Conservation (phyloP, 2,113 vertebrate genomes). For the Lethenteron reissneri region DNA sequence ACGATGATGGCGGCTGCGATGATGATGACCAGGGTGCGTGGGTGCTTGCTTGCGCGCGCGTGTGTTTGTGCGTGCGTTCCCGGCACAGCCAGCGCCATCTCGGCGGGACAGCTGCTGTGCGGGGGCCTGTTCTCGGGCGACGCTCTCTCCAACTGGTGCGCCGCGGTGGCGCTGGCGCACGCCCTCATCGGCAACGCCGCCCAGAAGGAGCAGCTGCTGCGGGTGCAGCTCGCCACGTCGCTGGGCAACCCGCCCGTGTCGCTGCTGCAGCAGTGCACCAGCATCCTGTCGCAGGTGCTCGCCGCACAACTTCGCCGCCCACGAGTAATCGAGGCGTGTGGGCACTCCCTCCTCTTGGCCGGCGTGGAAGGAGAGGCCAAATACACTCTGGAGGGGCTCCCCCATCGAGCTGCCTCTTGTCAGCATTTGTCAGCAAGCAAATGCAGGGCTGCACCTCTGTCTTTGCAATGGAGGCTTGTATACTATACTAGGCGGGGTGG, state of each 20-base stretch:
- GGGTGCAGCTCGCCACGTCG: constrained; percentile 83
- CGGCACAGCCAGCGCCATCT: constrained; percentile 53
- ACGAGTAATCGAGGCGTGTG: too few relatives aligned
- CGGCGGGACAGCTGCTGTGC: constrained; percentile 75
- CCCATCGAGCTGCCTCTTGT: too few relatives aligned
- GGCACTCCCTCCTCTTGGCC: too few relatives aligned
- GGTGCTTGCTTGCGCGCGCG: too few relatives aligned
- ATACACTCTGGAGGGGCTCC: too few relatives aligned
- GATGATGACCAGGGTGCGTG: too few relatives aligned
- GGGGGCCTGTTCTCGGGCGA: constrained; percentile 83
- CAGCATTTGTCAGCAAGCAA: too few relatives aligned
- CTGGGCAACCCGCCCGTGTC: constrained; percentile 84
- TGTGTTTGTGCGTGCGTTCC: neutral
- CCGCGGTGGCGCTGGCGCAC: constrained; percentile 72
- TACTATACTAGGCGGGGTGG: too few relatives aligned
- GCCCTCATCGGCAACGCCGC: constrained; percentile 71
- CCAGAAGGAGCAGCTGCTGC: constrained; percentile 77
- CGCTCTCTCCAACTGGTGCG: constrained; percentile 93
- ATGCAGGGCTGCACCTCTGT: too few relatives aligned
- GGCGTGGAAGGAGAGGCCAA: too few relatives aligned
- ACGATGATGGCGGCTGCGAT: too few relatives aligned
- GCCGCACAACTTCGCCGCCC: neutral
- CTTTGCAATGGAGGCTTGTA: too few relatives aligned
- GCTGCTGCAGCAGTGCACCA: constrained; percentile 89
- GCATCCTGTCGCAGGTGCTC: constrained; percentile 87